Percentiles rank a stretch among this genome's conserved stretches.
These are phyloP conservation scores for Lordiphosa andalusiaca DNA, from an alignment of 2,888 invertebrate species.

Conservation along the genomic window DNA sequence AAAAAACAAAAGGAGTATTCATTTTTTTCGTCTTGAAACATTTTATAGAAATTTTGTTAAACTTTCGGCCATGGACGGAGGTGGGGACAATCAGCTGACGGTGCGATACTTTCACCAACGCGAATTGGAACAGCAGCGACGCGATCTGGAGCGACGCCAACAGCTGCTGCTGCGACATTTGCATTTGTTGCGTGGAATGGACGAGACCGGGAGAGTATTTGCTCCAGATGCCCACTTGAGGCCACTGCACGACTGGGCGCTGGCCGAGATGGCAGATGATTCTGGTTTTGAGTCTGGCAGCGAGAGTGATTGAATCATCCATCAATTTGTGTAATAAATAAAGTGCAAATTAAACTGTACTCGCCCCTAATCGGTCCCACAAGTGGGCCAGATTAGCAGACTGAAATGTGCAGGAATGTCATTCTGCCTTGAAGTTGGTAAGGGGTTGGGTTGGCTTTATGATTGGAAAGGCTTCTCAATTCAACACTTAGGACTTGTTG, in stretches of 20 bases:
- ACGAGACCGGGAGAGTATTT: no score
- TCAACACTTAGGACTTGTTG: no score
- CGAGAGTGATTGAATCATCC: constrained; percentile 50
- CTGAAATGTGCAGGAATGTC: no score
- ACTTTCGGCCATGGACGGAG: constrained; percentile 50
- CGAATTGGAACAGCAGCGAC: background rate
- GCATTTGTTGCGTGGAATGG: no score
- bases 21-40: constrained; percentile 1
- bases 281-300: constrained; percentile 64
- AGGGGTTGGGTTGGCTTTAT: no score
- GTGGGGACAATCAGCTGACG: constrained; percentile 61
- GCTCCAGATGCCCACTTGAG: background rate
- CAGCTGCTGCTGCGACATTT: background rate
- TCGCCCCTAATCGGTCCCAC: no score
- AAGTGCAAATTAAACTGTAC: no score
- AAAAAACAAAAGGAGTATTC: background rate
- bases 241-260: background rate
- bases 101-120: constrained; percentile 10
- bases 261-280: constrained; percentile 30
- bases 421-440: no score
- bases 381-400: no score
- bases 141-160: background rate
- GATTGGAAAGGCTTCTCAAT: no score
- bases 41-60: background rate
- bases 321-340: constrained; percentile 54